phyloP scores from a whole-genome alignment of 2,113 vertebrate genomes.

The Ceuthmochares aereus region DNA sequence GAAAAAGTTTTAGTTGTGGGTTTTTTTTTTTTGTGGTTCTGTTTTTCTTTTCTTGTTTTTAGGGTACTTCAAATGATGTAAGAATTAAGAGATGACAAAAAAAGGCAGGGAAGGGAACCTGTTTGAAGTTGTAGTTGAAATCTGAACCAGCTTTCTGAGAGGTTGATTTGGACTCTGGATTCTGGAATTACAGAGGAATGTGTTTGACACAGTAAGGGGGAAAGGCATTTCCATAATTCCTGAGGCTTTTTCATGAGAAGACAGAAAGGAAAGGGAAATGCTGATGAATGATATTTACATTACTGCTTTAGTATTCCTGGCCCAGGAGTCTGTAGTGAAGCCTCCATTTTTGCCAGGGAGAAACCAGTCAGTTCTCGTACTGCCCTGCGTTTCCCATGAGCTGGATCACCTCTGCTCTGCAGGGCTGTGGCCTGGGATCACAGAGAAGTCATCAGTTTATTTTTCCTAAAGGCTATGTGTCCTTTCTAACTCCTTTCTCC shows the following conservation, averaged over 20 bases:
- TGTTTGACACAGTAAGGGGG: not conserved
- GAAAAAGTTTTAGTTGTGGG: not conserved
- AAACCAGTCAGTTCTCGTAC: not conserved
- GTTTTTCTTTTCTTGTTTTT: not conserved
- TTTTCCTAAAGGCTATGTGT: not conserved
- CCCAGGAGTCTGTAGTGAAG: not conserved
- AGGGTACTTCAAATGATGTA: not conserved
- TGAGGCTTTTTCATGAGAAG: not conserved
- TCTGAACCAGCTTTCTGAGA: not conserved
- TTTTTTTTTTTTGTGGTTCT: not conserved
- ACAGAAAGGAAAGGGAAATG: not conserved
- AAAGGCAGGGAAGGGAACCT: not conserved
- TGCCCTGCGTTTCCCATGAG: not conserved
- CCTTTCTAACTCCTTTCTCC: not conserved
- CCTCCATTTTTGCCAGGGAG: not conserved
- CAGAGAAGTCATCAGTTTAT: not conserved
- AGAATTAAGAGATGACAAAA: not conserved
- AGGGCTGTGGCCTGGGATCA: not conserved
- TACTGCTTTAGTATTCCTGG: not conserved
- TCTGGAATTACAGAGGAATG: not conserved
- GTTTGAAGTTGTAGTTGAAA: not conserved
- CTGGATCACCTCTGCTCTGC: not conserved
- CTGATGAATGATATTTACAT: not conserved
- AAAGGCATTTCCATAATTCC: conserved; percentile 30
- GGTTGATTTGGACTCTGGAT: not conserved